Conservation (phyloP, 2,888 invertebrate species). For the Campoplex capitator region DNA sequence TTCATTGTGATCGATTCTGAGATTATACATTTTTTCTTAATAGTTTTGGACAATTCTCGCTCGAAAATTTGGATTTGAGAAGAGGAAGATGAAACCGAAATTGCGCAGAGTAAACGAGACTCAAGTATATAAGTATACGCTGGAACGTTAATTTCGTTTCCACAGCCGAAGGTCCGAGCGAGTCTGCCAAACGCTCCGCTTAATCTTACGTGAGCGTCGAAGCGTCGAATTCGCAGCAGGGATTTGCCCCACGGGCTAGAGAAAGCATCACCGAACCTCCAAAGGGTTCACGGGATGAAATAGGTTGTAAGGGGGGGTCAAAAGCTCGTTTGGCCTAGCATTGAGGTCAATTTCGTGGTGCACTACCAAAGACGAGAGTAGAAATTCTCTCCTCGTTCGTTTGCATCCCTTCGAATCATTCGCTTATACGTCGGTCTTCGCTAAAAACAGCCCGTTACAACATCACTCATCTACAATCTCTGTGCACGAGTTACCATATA, state of each 20-base stretch:
- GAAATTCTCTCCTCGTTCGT: slow-evolving; percentile 30
- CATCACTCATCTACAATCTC: neutral
- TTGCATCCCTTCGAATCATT: slow-evolving; percentile 19
- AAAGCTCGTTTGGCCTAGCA: slow-evolving; percentile 72
- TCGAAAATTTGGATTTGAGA: neutral
- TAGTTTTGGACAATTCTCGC: slow-evolving; percentile 23
- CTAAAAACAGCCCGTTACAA: slow-evolving; percentile 14
- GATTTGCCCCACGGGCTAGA: slow-evolving; percentile 63
- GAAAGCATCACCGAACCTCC: slow-evolving; percentile 65
- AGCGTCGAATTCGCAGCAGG: slow-evolving; percentile 79
- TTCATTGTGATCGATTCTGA: slow-evolving; percentile 18
- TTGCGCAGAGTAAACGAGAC: neutral
- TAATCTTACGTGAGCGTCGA: slow-evolving; percentile 78
- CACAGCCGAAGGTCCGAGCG: slow-evolving; percentile 40
- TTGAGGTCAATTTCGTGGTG: slow-evolving; percentile 75
- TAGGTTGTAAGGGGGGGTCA: slow-evolving; percentile 74
- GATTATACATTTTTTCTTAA: neutral
- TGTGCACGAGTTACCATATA: slow-evolving; percentile 1
- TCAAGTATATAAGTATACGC: neutral
- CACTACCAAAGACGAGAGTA: slow-evolving; percentile 59
- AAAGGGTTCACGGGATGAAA: slow-evolving; percentile 64
- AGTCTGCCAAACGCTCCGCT: slow-evolving; percentile 71
- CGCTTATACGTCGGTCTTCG: neutral
- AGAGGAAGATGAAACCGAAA: neutral
- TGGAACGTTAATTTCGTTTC: slow-evolving; percentile 57